Base-by-base conservation (phyloP, 2,797 vertebrate species). In the Aeoliscus strigatus region DNA sequence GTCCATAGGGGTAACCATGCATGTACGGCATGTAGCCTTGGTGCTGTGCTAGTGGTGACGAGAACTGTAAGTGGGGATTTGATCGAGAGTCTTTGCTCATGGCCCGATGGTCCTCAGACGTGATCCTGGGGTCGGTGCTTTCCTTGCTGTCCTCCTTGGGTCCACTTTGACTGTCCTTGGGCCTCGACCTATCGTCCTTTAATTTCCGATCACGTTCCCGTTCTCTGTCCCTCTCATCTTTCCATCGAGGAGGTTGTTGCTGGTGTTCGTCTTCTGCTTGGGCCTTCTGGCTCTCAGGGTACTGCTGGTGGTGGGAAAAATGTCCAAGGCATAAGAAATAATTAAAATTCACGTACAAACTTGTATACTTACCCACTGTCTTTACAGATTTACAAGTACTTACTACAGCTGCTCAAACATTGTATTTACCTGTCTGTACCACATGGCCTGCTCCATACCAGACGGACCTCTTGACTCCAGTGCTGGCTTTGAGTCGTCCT, bases 21-120 rank as follows among this genome's bases (percentile, higher is more conserved):
- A 97, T 91, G 74, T 96, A 97, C 43, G 93, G 92, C 83, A 97
- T 91, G 85, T 96, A 97, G 58, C 93, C 90, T 79, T 96, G 94
- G 59, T 96, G 94, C 83, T 96, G 94, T 4, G 89, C 89, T 75
- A 97, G 90, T 6, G 92, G 90, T 8, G 94, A 93, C 15, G 94
- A 91, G 61, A 95, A 94, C 1, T 93, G 92, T 81, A 97, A 90
- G 4, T 96, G 94, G 57, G 90, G 86, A 7, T 91, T 89, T 9
- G 92, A 87, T 29, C 94, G 87, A 60, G 90, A 86, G 62, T 97
- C 94, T 86, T 97, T 97, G 81, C 81, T 88, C 79, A 91, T 77
- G 37, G 82, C 83, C 63, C 93, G 89, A 51, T 89, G 85, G 11
- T 97, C 94, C 68, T 97, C 94, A 0, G 87, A 77, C 37, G 85